These are phyloP conservation scores for Anguilla megastoma DNA, from an alignment of 2,797 vertebrate genomes.

Conservation along the genomic window DNA sequence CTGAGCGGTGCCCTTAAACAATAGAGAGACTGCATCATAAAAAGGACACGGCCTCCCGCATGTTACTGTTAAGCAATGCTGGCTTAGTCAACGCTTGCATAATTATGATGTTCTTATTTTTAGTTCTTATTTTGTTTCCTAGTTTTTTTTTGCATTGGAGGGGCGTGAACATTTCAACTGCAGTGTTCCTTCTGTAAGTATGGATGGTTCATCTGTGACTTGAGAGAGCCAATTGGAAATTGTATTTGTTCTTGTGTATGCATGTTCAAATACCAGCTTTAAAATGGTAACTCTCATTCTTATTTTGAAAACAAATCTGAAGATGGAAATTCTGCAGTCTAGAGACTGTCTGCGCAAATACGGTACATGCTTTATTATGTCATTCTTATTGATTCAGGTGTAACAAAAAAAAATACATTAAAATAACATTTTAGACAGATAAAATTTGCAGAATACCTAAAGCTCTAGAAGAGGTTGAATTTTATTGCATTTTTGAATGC, in stretches of 20 bases:
- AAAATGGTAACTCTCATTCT: not conserved
- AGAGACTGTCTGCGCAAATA: not conserved
- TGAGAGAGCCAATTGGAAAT: not conserved
- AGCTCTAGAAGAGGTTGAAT: not conserved
- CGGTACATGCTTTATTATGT: not conserved
- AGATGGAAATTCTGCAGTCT: not conserved
- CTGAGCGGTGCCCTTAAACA: conserved; percentile 26
- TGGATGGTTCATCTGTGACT: not conserved
- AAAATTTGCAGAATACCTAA: not conserved
- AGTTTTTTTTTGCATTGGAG: not conserved
- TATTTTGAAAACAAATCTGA: not conserved
- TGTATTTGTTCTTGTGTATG: not conserved
- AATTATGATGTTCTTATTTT: not conserved
- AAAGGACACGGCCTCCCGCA: not conserved
- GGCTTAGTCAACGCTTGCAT: not conserved
- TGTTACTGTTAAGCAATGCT: not conserved
- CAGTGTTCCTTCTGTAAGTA: not conserved
- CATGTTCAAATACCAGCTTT: not conserved
- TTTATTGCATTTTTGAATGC: not conserved
- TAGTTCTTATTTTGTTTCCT: not conserved
- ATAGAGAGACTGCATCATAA: conserved; percentile 19
- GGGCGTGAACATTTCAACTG: not conserved
- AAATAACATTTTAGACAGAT: not conserved
- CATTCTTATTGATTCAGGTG: not conserved
- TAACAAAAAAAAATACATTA: not conserved